Base-by-base conservation (phyloP, 2,888 invertebrate species). In the Kryphioiulus occultus region DNA sequence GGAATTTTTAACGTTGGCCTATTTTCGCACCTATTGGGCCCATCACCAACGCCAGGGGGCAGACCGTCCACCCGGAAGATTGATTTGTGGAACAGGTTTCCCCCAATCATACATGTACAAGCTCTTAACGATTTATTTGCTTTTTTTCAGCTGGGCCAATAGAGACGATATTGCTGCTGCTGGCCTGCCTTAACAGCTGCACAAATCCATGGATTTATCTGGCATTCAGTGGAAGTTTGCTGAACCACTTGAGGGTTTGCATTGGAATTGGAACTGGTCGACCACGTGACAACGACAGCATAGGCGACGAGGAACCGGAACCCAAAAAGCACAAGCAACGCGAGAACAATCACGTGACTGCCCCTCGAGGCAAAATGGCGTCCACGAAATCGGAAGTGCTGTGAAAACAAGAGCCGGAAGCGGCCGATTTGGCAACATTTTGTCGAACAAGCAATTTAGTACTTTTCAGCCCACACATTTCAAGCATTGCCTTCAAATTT, bases 161-260 rank as follows among this genome's bases (percentile, higher is more conserved):
- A 19, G 86, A 88, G 68, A 89, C 90, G 9, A 90, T 90, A 86
- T 89, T 91, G n/a, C 89, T 90, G 30, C 90, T 92, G 26, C 88
- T 92, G 44, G 92, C 91, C 15, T 92, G 92, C 88, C 90, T 93
- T 59, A 93, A 93, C 90, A 92, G 92, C 87, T 93, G 93, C 90
- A 92, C 92, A n/a, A 93, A 93, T 89, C 93, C 93, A 0, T 93
- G 92, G 92, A 92, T 93, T 86, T 93, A 92, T 90, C 90, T 93
- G 44, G 87, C 90, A 10, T 91, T 91, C 89, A 92, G 88, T 47
- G 88, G 87, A 35, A 89, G 85, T 82, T 85, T 89, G 30, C 59
- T 89, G 26, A 88, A 89, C 32, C 89, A 88, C 15, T 53, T 89
- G 30, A 87, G 88, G 19, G 87, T 88, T 15, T 89, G 89, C 32